These are phyloP conservation scores for Rhynchotus rufescens DNA, from an alignment of 2,797 vertebrate genomes.

Conservation along the genomic window DNA sequence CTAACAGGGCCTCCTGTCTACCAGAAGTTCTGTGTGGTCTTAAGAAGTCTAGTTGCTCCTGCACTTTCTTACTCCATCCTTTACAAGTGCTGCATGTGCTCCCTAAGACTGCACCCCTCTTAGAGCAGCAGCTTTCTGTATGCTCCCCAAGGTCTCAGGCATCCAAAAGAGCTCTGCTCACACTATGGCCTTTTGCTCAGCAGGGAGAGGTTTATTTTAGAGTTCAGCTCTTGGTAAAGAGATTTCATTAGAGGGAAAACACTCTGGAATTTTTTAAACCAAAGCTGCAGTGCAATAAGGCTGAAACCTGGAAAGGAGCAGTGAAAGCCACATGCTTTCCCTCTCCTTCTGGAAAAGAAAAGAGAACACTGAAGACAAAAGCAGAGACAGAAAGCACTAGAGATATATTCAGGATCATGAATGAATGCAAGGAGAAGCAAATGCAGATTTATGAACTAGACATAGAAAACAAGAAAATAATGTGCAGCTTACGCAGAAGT, in stretches of 20 bases:
- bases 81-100: neutral
- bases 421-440: neutral
- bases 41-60: neutral
- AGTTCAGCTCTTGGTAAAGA: neutral
- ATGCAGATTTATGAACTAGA: neutral
- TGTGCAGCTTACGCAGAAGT: neutral
- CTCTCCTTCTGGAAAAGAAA: neutral
- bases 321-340: neutral
- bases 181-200: neutral
- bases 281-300: neutral
- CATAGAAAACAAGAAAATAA: neutral
- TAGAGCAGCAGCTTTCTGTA: too few species aligned
- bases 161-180: neutral
- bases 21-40: fast-evolving
- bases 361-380: neutral
- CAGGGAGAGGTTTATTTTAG: neutral
- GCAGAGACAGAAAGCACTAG: neutral
- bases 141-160: neutral
- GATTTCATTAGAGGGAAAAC: neutral
- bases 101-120: neutral
- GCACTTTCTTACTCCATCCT: neutral
- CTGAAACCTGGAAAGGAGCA: neutral
- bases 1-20: neutral
- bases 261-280: neutral
- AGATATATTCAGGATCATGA: neutral